A percentile compares a stretch with the other conserved stretches of the same genome.
Conservation (phyloP, 2,888 invertebrate species). For the Eupithecia insigniata region DNA sequence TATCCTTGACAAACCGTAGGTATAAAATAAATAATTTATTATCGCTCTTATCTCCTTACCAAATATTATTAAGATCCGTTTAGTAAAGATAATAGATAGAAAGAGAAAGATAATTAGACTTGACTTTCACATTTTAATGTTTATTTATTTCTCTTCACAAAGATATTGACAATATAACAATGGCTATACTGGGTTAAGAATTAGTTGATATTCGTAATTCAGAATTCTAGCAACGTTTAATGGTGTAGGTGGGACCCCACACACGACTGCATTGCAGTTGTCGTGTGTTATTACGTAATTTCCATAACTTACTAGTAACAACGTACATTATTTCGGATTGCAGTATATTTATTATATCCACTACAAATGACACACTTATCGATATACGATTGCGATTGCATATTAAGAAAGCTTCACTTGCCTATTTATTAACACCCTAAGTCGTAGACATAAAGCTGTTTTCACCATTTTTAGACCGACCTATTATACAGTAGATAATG, state of each 20-base stretch:
- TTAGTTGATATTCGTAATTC: background rate
- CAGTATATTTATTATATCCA: background rate
- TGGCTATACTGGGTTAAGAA: too few relatives aligned
- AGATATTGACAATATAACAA: too few relatives aligned
- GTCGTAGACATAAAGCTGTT: background rate
- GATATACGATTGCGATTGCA: too few relatives aligned
- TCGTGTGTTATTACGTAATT: slow-evolving; percentile 1
- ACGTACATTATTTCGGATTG: background rate
- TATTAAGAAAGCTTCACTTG: background rate
- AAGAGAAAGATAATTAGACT: background rate
- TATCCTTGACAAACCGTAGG: too few relatives aligned
- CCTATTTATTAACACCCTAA: background rate
- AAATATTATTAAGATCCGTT: background rate
- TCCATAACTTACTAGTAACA: background rate
- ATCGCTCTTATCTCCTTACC: too few relatives aligned
- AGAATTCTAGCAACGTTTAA: background rate
- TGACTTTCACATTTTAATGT: background rate
- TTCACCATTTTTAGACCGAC: background rate
- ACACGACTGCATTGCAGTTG: background rate
- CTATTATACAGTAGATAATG: background rate
- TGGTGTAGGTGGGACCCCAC: background rate
- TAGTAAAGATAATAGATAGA: too few relatives aligned
- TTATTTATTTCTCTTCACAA: too few relatives aligned
- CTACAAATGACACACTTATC: background rate
- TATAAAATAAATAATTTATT: too few relatives aligned